Conservation (phyloP, 2,113 vertebrate species). For the Nothoprocta pentlandii region DNA sequence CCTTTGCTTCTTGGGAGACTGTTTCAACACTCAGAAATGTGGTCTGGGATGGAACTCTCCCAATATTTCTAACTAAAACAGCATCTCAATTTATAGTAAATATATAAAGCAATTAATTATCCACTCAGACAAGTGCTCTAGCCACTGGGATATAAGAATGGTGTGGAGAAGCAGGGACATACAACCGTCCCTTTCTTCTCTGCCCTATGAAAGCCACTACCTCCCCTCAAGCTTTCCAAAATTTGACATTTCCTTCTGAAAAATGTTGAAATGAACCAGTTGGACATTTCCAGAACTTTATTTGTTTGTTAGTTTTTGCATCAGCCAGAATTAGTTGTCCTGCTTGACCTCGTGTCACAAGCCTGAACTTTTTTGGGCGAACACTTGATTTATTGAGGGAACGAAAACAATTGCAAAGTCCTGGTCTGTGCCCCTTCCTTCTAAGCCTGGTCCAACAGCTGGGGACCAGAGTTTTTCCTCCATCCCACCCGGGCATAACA, state of each 20-base stretch:
- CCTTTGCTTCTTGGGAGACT: not conserved
- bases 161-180: not conserved
- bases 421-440: not conserved
- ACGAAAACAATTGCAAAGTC: not conserved
- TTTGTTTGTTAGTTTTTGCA: not conserved
- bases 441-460: not conserved
- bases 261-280: not conserved
- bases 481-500: constrained; percentile 16
- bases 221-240: not conserved
- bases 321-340: constrained; percentile 10
- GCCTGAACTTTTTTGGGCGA: not conserved
- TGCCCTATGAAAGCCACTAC: not conserved
- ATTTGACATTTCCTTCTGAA: constrained; percentile 47
- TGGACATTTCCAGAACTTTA: not conserved
- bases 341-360: not conserved
- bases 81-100: not conserved
- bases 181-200: not conserved
- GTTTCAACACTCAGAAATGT: not conserved
- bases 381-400: not conserved
- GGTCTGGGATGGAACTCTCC: not conserved
- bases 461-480: constrained; percentile 34
- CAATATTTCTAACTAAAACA: not conserved
- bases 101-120: not conserved
- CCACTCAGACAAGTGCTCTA: not conserved
- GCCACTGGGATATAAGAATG: not conserved